These are phyloP conservation scores for Calosoma granatense DNA, from an alignment of 1,140 invertebrate species.

Conservation along the genomic window DNA sequence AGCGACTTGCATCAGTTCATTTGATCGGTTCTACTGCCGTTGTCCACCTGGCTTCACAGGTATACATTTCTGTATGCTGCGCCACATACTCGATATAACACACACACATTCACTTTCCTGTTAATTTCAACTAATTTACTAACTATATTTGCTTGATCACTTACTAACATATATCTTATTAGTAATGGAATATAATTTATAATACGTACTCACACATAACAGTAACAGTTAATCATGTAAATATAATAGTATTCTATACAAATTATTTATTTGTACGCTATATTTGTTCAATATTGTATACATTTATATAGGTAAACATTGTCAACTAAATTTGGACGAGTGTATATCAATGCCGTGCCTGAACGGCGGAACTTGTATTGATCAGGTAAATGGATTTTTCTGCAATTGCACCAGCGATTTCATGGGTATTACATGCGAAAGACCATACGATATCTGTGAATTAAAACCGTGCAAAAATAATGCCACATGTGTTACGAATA, in stretches of 20 bases:
- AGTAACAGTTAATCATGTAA: too few species aligned
- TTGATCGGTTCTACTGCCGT: slow-evolving; percentile 52
- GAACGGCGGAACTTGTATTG: slow-evolving; percentile 61
- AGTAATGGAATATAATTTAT: too few species aligned
- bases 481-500: slow-evolving; percentile 49
- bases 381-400: slow-evolving; percentile 44
- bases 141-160: not conserved
- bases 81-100: not conserved
- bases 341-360: slow-evolving; percentile 54
- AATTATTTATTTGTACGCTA: too few species aligned
- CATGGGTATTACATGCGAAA: slow-evolving; percentile 60
- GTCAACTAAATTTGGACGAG: slow-evolving; percentile 55
- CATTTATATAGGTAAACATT: slow-evolving; percentile 46
- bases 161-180: not conserved
- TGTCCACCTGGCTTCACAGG: slow-evolving; percentile 61
- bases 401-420: slow-evolving; percentile 59
- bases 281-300: too few species aligned
- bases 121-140: not conserved
- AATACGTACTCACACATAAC: too few species aligned
- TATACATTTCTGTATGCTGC: slow-evolving; percentile 21
- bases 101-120: slow-evolving; percentile 9
- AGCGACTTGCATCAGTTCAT: slow-evolving; percentile 51
- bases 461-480: slow-evolving; percentile 57
- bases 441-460: slow-evolving; percentile 54
- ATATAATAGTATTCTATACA: too few species aligned